Evolutionary conservation across 2,113 vertebrate genomes (phyloP).

Genomic region (Rhabdomys dilectus): DNA sequence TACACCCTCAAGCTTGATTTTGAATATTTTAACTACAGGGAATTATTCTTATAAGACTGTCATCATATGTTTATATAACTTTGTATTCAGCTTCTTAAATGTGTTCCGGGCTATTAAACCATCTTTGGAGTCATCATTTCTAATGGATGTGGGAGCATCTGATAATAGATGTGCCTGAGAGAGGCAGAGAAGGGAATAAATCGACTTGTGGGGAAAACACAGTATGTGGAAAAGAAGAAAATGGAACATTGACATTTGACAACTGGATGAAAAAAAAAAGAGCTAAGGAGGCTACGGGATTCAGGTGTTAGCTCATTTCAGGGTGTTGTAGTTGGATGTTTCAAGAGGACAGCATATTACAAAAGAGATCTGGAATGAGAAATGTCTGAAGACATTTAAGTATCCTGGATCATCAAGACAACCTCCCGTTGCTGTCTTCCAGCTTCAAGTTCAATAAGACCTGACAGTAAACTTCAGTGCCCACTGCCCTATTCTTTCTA

Average conservation of each 20-base stretch:
- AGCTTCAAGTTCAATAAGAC: background rate
- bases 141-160: background rate
- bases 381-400: background rate
- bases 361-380: background rate
- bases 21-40: background rate
- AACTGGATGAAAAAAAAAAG: background rate
- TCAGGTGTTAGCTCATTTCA: background rate
- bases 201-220: background rate
- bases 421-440: background rate
- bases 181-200: background rate
- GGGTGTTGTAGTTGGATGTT: background rate
- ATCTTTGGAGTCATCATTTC: conserved; percentile 10
- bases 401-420: background rate
- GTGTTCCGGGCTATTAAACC: background rate
- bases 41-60: conserved; percentile 9
- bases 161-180: background rate
- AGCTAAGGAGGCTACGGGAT: background rate
- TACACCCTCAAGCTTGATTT: background rate
- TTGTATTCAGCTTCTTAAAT: background rate
- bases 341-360: background rate
- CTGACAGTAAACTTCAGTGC: background rate
- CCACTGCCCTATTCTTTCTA: background rate
- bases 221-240: background rate
- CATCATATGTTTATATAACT: background rate
- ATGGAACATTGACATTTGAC: background rate